Evolutionary conservation across 2,797 vertebrate genomes (phyloP).

Genomic region (Arvicola amphibius): DNA sequence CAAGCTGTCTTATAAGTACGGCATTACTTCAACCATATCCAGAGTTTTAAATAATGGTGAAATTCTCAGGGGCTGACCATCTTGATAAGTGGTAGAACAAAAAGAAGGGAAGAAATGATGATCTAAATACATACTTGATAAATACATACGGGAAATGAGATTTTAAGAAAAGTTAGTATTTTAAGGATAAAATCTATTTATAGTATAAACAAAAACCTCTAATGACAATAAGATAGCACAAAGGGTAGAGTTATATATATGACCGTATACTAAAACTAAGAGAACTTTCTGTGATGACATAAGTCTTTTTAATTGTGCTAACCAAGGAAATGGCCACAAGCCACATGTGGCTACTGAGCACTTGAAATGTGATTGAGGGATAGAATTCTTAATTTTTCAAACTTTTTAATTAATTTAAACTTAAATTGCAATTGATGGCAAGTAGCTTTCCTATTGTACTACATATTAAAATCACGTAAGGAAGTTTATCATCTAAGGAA

Average conservation of each 20-base stretch:
- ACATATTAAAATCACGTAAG: conserved; percentile 21
- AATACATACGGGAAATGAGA: background rate
- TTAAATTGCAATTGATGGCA: conserved; percentile 22
- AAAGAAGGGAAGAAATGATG: background rate
- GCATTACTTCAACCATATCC: conserved; percentile 60
- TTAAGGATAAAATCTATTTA: conserved; percentile 61
- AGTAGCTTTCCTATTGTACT: background rate
- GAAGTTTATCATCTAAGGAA: background rate
- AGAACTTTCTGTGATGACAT: background rate
- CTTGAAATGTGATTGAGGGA: background rate
- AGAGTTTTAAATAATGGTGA: conserved; percentile 69
- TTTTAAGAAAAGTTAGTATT: conserved; percentile 54
- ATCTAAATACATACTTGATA: conserved; percentile 57
- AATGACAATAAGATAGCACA: conserved; percentile 43
- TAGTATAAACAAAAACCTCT: background rate
- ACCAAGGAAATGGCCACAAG: background rate
- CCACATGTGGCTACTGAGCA: background rate
- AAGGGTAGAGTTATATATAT: conserved; percentile 9
- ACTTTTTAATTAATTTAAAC: conserved; percentile 45
- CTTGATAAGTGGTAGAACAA: conserved; percentile 36
- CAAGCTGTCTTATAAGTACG: conserved; percentile 62
- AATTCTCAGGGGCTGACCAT: conserved; percentile 47
- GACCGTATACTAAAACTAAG: background rate
- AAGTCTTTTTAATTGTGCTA: conserved; percentile 7
- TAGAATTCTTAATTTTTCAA: conserved; percentile 16